These are phyloP conservation scores for Phortica okadai DNA, from an alignment of 2,888 invertebrate genomes.

Conservation along the genomic window DNA sequence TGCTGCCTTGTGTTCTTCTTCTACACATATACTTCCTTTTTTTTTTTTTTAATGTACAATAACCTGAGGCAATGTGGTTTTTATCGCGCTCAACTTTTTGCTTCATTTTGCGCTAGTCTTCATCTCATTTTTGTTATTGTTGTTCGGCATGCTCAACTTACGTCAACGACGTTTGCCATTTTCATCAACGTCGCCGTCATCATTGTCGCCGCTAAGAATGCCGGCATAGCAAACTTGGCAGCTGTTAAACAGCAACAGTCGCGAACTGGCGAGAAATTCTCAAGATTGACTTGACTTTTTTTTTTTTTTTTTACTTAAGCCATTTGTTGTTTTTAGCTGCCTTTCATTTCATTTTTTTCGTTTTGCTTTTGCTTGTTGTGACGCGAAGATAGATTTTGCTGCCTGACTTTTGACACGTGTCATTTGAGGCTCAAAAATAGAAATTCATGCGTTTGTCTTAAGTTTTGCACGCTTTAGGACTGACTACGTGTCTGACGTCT, in stretches of 20 bases:
- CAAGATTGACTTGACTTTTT: background rate
- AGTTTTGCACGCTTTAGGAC: background rate
- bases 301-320: background rate
- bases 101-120: background rate
- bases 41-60: background rate
- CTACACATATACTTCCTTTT: background rate
- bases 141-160: background rate
- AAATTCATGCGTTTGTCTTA: background rate
- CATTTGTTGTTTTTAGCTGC: background rate
- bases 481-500: background rate
- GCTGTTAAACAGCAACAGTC: conserved; percentile 12
- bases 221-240: background rate
- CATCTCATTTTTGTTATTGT: background rate
- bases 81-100: background rate
- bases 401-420: conserved; percentile 61
- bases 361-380: conserved; percentile 45
- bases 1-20: background rate
- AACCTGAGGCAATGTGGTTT: conserved; percentile 15
- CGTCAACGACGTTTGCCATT: background rate
- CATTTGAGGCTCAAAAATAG: conserved; percentile 47
- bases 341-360: conserved; percentile 39
- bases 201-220: no score
- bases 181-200: background rate
- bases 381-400: background rate
- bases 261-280: background rate